These are phyloP conservation scores for Eueides isabella DNA, from an alignment of 1,140 invertebrate genomes.

Conservation along the genomic window DNA sequence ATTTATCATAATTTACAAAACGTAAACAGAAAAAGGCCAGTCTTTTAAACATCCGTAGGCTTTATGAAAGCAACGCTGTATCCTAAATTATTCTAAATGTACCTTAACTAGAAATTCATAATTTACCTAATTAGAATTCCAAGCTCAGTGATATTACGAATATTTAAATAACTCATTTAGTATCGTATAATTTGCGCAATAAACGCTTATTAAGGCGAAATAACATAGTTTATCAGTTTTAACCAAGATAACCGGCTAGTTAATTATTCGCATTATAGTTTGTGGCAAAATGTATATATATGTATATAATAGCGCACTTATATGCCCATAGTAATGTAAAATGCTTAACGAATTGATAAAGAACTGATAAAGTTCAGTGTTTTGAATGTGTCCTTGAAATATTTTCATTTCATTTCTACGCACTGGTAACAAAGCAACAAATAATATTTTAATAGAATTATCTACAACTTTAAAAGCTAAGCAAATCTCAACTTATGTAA, in stretches of 20 bases:
- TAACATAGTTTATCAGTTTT: slow-evolving; percentile 36
- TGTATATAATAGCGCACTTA: too few species aligned
- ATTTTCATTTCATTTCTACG: too few species aligned
- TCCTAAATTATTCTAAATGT: slow-evolving; percentile 27
- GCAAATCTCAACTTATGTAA: too few species aligned
- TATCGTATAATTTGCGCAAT: slow-evolving; percentile 43
- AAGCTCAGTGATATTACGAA: slow-evolving; percentile 14
- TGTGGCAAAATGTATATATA: not conserved
- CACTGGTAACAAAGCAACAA: too few species aligned
- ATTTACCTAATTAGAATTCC: slow-evolving; percentile 21
- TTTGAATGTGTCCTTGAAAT: too few species aligned
- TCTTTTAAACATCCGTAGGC: not conserved
- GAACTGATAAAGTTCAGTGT: too few species aligned
- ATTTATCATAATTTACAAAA: slow-evolving; percentile 22
- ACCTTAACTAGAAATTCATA: slow-evolving; percentile 23
- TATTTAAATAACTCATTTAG: slow-evolving; percentile 39
- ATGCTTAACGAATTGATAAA: too few species aligned
- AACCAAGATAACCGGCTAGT: slow-evolving; percentile 15
- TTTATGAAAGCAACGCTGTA: not conserved
- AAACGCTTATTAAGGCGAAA: slow-evolving; percentile 45
- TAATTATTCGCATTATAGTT: not conserved
- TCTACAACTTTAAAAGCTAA: too few species aligned
- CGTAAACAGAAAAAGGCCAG: slow-evolving; percentile 12
- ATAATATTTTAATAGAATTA: too few species aligned
- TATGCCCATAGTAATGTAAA: too few species aligned